These are phyloP conservation scores for Macroglossus sobrinus DNA, from an alignment of 2,113 vertebrate species.

Conservation along the genomic window DNA sequence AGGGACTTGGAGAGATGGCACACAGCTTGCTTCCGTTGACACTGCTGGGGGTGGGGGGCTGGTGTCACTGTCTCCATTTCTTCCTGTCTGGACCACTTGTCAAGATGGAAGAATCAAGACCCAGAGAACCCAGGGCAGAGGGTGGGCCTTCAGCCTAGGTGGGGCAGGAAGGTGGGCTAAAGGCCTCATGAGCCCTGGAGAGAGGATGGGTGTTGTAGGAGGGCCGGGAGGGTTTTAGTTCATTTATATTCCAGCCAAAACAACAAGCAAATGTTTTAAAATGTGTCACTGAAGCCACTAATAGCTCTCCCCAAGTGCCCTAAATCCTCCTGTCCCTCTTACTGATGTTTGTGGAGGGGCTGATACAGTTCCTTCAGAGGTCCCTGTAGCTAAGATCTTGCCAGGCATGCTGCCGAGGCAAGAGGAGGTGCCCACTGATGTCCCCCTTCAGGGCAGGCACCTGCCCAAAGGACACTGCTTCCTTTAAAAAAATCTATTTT, in stretches of 20 bases:
- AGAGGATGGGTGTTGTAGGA: no score
- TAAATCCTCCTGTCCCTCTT: background rate
- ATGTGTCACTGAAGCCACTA: background rate
- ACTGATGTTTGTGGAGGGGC: background rate
- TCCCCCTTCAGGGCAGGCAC: background rate
- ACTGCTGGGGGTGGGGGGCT: background rate
- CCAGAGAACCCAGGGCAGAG: background rate
- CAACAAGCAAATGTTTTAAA: background rate
- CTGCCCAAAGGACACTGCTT: background rate
- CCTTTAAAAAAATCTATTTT: background rate
- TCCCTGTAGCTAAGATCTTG: background rate
- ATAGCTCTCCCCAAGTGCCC: background rate
- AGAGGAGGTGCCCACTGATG: no score
- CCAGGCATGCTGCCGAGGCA: rapidly evolving
- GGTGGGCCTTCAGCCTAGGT: background rate
- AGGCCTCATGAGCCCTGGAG: background rate
- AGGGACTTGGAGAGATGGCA: background rate
- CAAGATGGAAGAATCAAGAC: background rate
- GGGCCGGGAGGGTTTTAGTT: background rate
- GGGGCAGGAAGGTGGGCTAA: background rate
- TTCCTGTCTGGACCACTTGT: background rate
- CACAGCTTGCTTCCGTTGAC: background rate
- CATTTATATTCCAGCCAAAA: background rate
- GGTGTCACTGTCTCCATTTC: background rate
- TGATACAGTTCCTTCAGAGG: background rate